Evolutionary conservation across 2,888 invertebrate genomes (phyloP).

Genomic region (Macrophya alboannulata): DNA sequence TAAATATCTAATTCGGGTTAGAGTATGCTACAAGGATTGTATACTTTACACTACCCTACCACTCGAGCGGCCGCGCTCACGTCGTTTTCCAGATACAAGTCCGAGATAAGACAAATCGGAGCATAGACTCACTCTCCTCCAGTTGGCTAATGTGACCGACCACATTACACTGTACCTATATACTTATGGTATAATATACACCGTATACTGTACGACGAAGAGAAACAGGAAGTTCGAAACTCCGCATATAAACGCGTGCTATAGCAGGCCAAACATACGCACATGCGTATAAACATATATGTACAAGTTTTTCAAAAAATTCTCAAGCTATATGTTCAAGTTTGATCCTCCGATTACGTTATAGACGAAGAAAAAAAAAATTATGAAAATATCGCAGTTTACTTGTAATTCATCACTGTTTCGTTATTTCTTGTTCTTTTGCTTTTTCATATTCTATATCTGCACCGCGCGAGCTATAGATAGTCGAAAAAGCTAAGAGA

Average conservation of each 20-base stretch:
- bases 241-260: too few relatives aligned
- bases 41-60: not conserved
- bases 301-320: too few relatives aligned
- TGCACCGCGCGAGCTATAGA: not conserved
- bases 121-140: constrained; percentile 9
- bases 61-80: not conserved
- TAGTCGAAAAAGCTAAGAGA: not conserved
- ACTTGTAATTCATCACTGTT: not conserved
- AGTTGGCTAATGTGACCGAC: constrained; percentile 16
- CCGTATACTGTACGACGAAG: not conserved
- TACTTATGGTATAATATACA: not conserved
- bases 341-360: too few relatives aligned
- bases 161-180: not conserved
- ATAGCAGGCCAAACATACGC: too few relatives aligned
- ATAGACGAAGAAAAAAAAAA: too few relatives aligned
- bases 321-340: too few relatives aligned
- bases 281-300: too few relatives aligned
- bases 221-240: constrained; percentile 33
- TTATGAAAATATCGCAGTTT: not conserved
- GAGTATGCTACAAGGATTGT: constrained; percentile 13
- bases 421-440: not conserved
- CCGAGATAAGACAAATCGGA: constrained; percentile 36
- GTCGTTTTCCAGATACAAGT: constrained; percentile 16
- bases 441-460: not conserved
- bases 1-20: not conserved